Base-by-base conservation (phyloP, 2,113 vertebrate genomes). In the Crocuta crocuta region DNA sequence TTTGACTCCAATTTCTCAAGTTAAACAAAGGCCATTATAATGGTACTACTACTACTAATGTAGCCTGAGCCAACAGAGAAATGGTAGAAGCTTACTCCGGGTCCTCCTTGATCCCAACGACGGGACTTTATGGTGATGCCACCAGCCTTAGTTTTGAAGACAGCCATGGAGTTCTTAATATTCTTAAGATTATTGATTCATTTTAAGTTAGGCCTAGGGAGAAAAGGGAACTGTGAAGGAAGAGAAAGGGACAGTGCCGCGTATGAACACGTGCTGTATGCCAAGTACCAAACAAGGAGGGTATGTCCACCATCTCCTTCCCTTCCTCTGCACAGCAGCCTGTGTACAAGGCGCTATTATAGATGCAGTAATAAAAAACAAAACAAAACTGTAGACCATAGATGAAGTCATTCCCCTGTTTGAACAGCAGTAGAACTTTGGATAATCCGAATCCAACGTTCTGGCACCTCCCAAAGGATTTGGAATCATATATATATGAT, bases 11-110 rank as follows among this genome's bases (percentile, higher is more conserved):
- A 80, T 71, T 89, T 39, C 79, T 97, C 63, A 71, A 84, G 74
- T 82, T 93, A 91, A 95, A 97, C 94, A 97, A 88, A 98, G 79
- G 87, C 39, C 53, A 19, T 68, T n/a, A 74, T 4, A 61, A 71
- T 85, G 63, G 79, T 23, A 15, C 23, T 81, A 12, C 79, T 73
- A 39, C 48, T 88, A 48, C 92, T 45, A n/a, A 68, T 48, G 65
- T 13, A 68, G 82, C 48, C 7, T 28, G 21, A 92, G 43, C n/a
- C 79, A 58, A 58, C 2, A 89, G 68, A 48, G 92, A 31, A 31
- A 70, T 9, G 28, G 28, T 31, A 66, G 85, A 85, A 71, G 23
- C 39, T 26, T 50, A 48, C 19, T 55, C 68, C 16, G 3, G 24
- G 39, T 50, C 66, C 28, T 70, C n/a, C 35, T 35, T 26, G 73